Evolutionary conservation across 2,113 vertebrate species (phyloP).

Genomic region (Pituophis catenifer): DNA sequence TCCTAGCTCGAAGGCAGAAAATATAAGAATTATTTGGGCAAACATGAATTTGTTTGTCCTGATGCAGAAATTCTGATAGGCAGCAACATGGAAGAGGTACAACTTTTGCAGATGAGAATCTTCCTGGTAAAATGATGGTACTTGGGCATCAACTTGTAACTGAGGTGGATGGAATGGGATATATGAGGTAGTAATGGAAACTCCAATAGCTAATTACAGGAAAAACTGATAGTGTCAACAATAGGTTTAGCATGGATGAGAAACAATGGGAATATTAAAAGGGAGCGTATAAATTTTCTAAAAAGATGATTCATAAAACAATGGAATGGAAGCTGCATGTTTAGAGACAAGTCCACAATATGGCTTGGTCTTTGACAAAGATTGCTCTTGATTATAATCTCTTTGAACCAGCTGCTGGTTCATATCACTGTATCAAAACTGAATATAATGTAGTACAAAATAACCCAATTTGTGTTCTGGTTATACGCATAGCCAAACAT

Average conservation of each 20-base stretch:
- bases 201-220: not conserved
- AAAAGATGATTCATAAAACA: not conserved
- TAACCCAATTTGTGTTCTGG: not conserved
- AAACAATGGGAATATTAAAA: not conserved
- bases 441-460: constrained; percentile 4
- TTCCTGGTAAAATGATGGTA: not conserved
- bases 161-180: not conserved
- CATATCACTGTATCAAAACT: constrained; percentile 8
- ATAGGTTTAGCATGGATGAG: not conserved
- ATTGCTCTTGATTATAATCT: not conserved
- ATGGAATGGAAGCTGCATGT: not conserved
- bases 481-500: not conserved
- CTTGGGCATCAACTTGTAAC: not conserved
- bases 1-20: not conserved
- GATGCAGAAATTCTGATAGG: not conserved
- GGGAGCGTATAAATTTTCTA: not conserved
- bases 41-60: not conserved
- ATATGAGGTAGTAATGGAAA: not conserved
- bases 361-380: not conserved
- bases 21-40: not conserved
- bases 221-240: not conserved
- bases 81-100: not conserved
- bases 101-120: not conserved
- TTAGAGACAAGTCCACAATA: constrained; percentile 14
- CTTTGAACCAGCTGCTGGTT: constrained; percentile 2